phyloP scores from a whole-genome alignment of 2,113 vertebrate genomes.

The Muntiacus reevesi region DNA sequence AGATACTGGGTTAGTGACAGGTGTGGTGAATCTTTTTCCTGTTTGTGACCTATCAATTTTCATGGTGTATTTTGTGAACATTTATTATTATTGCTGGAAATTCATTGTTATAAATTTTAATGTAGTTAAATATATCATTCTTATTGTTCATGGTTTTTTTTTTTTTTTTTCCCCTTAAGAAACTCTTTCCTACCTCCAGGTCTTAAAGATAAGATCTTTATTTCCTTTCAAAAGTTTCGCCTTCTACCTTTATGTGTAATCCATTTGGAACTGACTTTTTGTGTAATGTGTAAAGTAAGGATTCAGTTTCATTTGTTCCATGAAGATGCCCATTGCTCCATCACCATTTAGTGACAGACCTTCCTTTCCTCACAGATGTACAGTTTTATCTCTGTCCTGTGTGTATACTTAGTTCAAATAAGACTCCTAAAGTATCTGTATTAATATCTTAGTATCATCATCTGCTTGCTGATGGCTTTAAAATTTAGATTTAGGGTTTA shows the following conservation, averaged over 20 bases:
- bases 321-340: not conserved
- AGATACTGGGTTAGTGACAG: not conserved
- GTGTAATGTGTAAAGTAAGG: not conserved
- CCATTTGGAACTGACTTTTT: not conserved
- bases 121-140: not conserved
- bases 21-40: not conserved
- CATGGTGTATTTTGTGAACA: not conserved
- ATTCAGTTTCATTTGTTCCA: not conserved
- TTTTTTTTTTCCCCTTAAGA: not conserved
- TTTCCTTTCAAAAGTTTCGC: not conserved
- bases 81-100: not conserved
- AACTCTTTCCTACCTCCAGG: not conserved
- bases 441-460: not conserved
- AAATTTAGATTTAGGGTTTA: slow-evolving; percentile 19
- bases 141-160: not conserved
- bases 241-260: not conserved
- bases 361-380: not conserved
- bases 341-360: not conserved
- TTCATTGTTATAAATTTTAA: not conserved
- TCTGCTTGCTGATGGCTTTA: not conserved
- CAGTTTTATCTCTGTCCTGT: not conserved
- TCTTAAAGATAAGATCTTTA: not conserved
- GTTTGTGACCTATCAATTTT: not conserved
- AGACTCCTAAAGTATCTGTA: not conserved
- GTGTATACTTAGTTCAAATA: not conserved